These are phyloP conservation scores for Sphaerophoria taeniata DNA, from an alignment of 2,888 invertebrate species.

Conservation along the genomic window DNA sequence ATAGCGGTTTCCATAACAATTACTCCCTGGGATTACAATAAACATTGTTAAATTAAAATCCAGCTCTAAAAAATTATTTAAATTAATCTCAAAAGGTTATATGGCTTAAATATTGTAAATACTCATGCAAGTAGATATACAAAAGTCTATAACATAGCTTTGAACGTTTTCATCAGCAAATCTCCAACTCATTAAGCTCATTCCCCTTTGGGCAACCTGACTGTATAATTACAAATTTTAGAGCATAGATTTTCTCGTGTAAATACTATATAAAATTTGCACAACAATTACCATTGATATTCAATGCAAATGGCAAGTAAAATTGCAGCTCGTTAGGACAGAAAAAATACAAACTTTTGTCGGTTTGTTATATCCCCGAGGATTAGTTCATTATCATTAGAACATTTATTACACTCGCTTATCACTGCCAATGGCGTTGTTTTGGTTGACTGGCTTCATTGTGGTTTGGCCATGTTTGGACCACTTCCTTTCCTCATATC, in stretches of 20 bases:
- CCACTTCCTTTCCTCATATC: conserved; percentile 3
- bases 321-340: conserved; percentile 8
- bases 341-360: background rate
- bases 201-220: conserved; percentile 20
- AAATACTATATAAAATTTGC: conserved; percentile 42
- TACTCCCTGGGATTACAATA: conserved; percentile 29
- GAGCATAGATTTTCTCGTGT: conserved; percentile 30
- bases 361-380: conserved; percentile 41
- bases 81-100: conserved; percentile 41
- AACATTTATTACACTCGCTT: conserved; percentile 59
- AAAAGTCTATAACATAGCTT: conserved; percentile 28
- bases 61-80: conserved; percentile 16
- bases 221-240: conserved; percentile 25
- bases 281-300: conserved; percentile 54
- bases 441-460: no score
- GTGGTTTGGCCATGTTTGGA: no score
- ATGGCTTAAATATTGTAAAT: conserved; percentile 2
- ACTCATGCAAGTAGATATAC: no score
- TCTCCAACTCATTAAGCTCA: conserved; percentile 30
- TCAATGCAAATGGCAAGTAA: conserved; percentile 46
- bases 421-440: conserved; percentile 25
- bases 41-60: conserved; percentile 31
- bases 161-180: background rate
- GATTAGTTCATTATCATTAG: conserved; percentile 63
- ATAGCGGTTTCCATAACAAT: conserved; percentile 19